Percentiles rank a stretch among this genome's conserved stretches.
These are phyloP conservation scores for Agrochola circellaris DNA, from an alignment of 2,888 invertebrate genomes.

Conservation along the genomic window DNA sequence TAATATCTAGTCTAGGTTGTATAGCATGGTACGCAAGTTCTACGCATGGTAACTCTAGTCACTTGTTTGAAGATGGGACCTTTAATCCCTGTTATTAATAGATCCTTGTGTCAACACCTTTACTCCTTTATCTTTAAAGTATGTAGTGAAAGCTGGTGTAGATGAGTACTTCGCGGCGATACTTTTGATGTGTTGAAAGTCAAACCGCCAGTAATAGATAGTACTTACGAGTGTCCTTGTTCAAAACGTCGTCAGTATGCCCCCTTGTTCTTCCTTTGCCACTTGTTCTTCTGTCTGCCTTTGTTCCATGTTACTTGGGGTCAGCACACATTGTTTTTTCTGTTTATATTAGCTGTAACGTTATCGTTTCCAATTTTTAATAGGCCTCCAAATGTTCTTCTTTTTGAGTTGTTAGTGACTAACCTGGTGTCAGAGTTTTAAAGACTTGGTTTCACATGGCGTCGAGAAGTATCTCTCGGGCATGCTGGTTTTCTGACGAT, in stretches of 20 bases:
- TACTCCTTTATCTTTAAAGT: background rate
- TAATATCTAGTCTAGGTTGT: background rate
- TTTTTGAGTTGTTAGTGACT: too few relatives aligned
- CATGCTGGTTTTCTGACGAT: too few relatives aligned
- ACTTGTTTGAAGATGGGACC: too few relatives aligned
- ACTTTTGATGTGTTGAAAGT: background rate
- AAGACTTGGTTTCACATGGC: too few relatives aligned
- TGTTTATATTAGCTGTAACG: background rate
- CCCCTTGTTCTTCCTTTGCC: background rate
- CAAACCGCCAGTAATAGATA: background rate
- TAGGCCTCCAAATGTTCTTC: conserved; percentile 4
- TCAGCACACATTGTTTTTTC: background rate
- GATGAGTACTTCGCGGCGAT: background rate
- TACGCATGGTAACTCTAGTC: too few relatives aligned
- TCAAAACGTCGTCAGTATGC: background rate
- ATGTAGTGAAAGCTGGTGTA: background rate
- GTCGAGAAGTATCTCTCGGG: too few relatives aligned
- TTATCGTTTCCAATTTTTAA: background rate
- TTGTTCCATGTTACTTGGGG: too few relatives aligned
- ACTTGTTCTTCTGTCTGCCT: too few relatives aligned
- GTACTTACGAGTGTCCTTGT: background rate
- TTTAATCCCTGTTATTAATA: background rate
- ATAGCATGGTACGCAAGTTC: background rate
- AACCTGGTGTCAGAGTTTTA: too few relatives aligned
- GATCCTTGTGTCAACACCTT: background rate